These are phyloP conservation scores for Helostoma temminkii DNA, from an alignment of 2,797 vertebrate species.

Conservation along the genomic window DNA sequence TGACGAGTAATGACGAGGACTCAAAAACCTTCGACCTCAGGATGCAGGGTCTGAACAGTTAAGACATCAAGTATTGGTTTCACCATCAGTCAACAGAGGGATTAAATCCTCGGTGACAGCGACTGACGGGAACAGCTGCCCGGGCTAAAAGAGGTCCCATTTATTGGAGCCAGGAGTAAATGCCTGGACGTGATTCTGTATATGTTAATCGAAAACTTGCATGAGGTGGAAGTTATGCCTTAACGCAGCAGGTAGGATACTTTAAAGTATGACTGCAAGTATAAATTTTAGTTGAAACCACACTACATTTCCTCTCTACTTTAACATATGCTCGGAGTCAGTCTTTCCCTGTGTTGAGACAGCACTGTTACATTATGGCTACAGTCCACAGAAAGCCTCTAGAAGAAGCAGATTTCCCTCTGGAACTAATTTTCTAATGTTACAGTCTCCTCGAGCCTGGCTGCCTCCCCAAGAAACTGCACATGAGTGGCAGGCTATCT, in stretches of 20 bases:
- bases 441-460: conserved; percentile 76
- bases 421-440: conserved; percentile 88
- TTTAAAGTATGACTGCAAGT: conserved; percentile 52
- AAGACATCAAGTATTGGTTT: conserved; percentile 54
- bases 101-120: conserved; percentile 51
- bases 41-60: conserved; percentile 6
- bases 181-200: conserved; percentile 34
- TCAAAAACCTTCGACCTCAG: background rate
- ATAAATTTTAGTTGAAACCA: conserved; percentile 65
- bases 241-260: conserved; percentile 56
- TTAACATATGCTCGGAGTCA: conserved; percentile 69
- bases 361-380: conserved; percentile 70
- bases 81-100: conserved; percentile 46
- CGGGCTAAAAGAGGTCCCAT: conserved; percentile 37
- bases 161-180: conserved; percentile 53
- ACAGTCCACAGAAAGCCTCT: conserved; percentile 63
- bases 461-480: conserved; percentile 76
- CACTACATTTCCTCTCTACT: conserved; percentile 70
- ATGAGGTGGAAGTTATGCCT: conserved; percentile 47
- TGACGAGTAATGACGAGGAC: too few species aligned
- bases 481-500: conserved; percentile 81
- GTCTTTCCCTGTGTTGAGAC: conserved; percentile 57
- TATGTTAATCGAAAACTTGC: conserved; percentile 50
- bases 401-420: conserved; percentile 79
- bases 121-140: conserved; percentile 67